Evolutionary conservation across 1,140 invertebrate genomes (phyloP), one percentile per base, ranked within the genome.

Genomic region (Monomorium pharaonis): DNA sequence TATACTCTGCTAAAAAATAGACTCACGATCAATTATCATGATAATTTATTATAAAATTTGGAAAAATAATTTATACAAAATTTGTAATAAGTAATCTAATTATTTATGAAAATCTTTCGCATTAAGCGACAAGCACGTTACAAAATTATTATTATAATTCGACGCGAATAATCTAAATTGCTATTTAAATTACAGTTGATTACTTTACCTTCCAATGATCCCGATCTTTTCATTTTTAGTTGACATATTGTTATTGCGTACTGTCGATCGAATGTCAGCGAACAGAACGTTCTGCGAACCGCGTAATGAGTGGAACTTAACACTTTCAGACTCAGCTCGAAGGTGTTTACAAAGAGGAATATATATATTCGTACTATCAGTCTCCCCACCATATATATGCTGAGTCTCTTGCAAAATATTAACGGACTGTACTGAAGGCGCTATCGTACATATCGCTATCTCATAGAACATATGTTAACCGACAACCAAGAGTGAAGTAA

Each of bases 161-260:
- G 37, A 44, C 27, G 24, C 2, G 24, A 65, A 42, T 12, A 65
- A 21, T 37, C 2, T 33, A 0, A 37, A 27, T 42, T 56, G 6
- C 7, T 42, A 80, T 67, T 3, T 33, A 44, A 69, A 54, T 70
- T 27, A 81, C 7, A 72, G 9, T 70, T 3, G 3, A 70, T 83
- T 21, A 96, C 96, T 96, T 97, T 92, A 96, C 96, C 96, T 97
- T 91, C 96, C 96, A 60, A 97, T 94, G 74, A 97, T 97, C 63
- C 96, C 97, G 86, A 97, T 96, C 94, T 97, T 97, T 93, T 96
- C 96, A 30, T 92, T 92, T 62, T 93, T 95, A 5, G 58, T 18
- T 65, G 94, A 88, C 93, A 94, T n/a, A n/a, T 93, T 3, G 21
- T 88, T 47, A n/a, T 12, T 1, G 44, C 10, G n/a, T 33, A 4